Base-by-base conservation (phyloP, 2,113 vertebrate species). In the Synchiropus splendidus region DNA sequence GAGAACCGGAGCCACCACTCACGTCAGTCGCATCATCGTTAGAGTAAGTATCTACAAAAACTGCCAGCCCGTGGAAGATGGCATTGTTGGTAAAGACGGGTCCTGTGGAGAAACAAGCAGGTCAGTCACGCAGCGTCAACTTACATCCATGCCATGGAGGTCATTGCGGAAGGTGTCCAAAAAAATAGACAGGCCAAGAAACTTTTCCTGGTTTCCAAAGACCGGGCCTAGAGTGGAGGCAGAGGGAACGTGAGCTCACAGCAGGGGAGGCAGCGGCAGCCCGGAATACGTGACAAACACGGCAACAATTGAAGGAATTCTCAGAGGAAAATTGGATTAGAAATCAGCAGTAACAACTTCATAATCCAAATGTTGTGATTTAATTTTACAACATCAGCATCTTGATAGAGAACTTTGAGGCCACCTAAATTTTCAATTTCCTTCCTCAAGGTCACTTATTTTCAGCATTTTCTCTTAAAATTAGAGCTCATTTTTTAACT, bases 1-100 rank as follows among this genome's bases (percentile, higher is more conserved):
- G 16, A 51, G 39, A 67, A 42, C 47, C 53, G 30, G 54, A 48
- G 39, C 18, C 15, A 39, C 43, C 58, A 88, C 89, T 89, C 85
- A 98, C 95, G 80, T 97, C 93, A 0, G 89, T 87, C 0, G 87
- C 85, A 49, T 97, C 94, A 56, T 96, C 90, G 1, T 99, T 99
- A 73, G 91, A 92, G 45, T 97, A 99, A 0, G 95, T 96, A 76
- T 98, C 92, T 78, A 99, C 78, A 82, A 97, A 98, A 49, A 96
- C 81, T 12, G 92, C 94, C 81, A 99, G 80, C 15, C 95, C 94
- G 0, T 94, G 90, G 70, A 97, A 98, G 45, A 89, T 83, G 67
- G 90, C 92, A 78, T 88, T 92, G 87, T 90, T 94, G 84, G 90
- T 92, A 86, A 94, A 96, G 42, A 94, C 89, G 45, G 92, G 88